Evolutionary conservation across 2,797 vertebrate genomes (phyloP), one percentile per base, ranked within the genome.

Genomic region (Falco naumanni): DNA sequence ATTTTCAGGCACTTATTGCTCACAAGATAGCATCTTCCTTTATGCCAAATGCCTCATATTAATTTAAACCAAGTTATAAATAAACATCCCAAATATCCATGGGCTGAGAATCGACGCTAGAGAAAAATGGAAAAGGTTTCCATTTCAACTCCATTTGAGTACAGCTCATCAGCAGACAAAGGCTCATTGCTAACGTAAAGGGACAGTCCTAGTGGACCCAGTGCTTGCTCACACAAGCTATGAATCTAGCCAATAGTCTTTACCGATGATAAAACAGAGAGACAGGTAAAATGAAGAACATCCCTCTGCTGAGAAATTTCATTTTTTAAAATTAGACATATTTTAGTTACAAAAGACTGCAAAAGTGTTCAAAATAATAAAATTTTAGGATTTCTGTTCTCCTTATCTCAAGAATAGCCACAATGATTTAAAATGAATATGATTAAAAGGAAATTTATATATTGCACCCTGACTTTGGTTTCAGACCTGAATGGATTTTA

Each of bases 401-500:
- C 47, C 31, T 83, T 83, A 50, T 69, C 76, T 89, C 63, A 86
- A 86, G 72, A 76, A 84, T 11, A 92, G 39, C 20, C 1, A 5
- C 76, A 54, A 61, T 80, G 78, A 91, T 90, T 95, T 51, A 82
- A 91, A 94, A 41, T 0, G 3, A 60, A 24, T 59, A 17, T 34
- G 61, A 91, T 86, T 64, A 84, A 84, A 86, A 94, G 39, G 25
- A 93, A 95, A 89, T 81, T 80, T 83, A 87, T 89, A 59, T 94
- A 56, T 92, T 92, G 60, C 45, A 86, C 54, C 56, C 85, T 85
- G 90, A 76, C 26, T 96, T 93, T 59, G 57, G 51, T 84, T 96
- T 94, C 86, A 92, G 88, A 93, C 31, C 66, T 90, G 86, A 92
- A 91, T 69, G 54, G 39, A 78, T 95, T 95, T 96, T 94, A 89